Conservation (phyloP, 2,888 invertebrate genomes). For the Oxyteleia sp. region DNA sequence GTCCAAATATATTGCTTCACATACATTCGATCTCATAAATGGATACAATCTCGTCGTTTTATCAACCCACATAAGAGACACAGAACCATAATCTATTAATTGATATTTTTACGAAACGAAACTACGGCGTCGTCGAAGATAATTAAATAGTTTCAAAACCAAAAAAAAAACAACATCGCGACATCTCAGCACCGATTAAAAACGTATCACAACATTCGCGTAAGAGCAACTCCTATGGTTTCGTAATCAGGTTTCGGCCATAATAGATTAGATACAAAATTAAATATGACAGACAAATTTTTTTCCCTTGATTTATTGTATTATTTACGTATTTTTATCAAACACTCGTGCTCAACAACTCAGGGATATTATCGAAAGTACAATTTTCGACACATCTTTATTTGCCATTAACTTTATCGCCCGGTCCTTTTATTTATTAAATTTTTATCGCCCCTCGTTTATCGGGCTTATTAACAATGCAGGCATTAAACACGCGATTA, state of each 20-base stretch:
- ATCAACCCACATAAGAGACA: too few relatives aligned
- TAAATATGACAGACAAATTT: constrained; percentile 51
- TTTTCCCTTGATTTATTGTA: constrained; percentile 48
- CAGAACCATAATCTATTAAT: constrained; percentile 9
- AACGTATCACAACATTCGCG: constrained; percentile 4
- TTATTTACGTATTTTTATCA: constrained; percentile 54
- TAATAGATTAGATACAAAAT: constrained; percentile 57
- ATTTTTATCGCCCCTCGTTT: constrained; percentile 13
- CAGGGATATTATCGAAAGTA: constrained; percentile 9
- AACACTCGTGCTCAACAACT: neutral
- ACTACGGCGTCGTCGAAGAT: constrained; percentile 15
- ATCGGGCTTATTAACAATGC: constrained; percentile 6
- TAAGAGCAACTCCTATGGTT: neutral
- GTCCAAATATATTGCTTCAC: too few relatives aligned
- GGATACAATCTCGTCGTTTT: too few relatives aligned
- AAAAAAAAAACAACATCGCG: constrained; percentile 2
- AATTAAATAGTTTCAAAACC: constrained; percentile 19
- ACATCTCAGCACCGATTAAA: neutral
- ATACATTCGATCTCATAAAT: too few relatives aligned
- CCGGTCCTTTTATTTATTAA: constrained; percentile 24
- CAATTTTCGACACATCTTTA: constrained; percentile 29
- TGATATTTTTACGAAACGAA: constrained; percentile 13
- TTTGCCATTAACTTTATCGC: constrained; percentile 20
- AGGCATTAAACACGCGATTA: neutral
- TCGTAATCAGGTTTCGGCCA: constrained; percentile 16